These are phyloP conservation scores for Chinchilla lanigera DNA, from an alignment of 2,113 vertebrate species.

Conservation along the genomic window DNA sequence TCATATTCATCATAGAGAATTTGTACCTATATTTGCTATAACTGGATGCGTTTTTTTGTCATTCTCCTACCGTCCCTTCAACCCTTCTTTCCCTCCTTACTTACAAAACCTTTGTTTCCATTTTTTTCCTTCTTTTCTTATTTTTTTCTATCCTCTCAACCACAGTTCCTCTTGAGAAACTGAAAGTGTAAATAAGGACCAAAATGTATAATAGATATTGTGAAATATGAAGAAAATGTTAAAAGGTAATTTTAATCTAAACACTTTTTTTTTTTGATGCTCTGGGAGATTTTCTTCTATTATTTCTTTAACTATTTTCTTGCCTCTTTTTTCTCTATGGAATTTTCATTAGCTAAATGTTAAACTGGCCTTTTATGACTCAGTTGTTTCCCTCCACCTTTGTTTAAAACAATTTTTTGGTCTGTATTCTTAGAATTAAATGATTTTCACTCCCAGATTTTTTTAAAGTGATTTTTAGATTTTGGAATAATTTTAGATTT, in stretches of 20 bases:
- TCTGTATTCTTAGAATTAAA: slow-evolving; percentile 22
- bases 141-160: neutral
- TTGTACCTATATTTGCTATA: neutral
- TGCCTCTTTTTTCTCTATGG: neutral
- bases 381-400: too few relatives aligned
- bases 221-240: neutral
- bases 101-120: neutral
- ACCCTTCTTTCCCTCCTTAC: neutral
- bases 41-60: neutral
- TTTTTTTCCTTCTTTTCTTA: neutral
- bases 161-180: neutral
- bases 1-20: neutral
- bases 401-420: neutral
- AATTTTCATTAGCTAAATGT: slow-evolving; percentile 25
- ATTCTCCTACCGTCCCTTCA: neutral
- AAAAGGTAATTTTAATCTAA: neutral
- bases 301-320: slow-evolving; percentile 6
- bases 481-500: slow-evolving; percentile 43
- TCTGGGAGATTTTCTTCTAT: slow-evolving; percentile 1
- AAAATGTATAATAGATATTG: too few relatives aligned
- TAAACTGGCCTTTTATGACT: neutral
- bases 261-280: neutral
- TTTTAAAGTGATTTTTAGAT: neutral
- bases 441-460: slow-evolving; percentile 30
- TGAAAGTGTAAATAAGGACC: neutral